Evolutionary conservation across 2,888 invertebrate genomes (phyloP).

Genomic region (Clunio marinus): DNA sequence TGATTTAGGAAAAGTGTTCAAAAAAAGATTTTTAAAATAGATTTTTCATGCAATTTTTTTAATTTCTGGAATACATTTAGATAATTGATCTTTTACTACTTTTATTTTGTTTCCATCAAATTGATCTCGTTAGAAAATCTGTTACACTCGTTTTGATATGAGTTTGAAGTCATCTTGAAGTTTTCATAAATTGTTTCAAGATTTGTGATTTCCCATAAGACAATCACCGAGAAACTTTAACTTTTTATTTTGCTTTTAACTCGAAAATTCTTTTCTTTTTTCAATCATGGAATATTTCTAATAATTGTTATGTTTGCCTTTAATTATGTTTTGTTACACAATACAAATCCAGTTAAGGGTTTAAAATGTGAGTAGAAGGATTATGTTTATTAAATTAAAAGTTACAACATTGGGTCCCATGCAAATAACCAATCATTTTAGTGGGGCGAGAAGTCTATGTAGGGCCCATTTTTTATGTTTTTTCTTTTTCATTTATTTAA

Average conservation of each 20-base stretch:
- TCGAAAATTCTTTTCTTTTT: background rate
- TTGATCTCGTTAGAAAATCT: too few relatives aligned
- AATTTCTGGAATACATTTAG: too few relatives aligned
- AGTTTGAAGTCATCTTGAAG: background rate
- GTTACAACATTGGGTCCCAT: constrained; percentile 46
- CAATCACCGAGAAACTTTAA: background rate
- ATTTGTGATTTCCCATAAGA: background rate
- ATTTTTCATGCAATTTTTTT: too few relatives aligned
- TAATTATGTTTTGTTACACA: constrained; percentile 21
- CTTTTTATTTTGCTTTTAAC: background rate
- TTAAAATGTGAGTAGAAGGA: background rate
- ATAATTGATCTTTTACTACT: too few relatives aligned
- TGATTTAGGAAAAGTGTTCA: too few relatives aligned
- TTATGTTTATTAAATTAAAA: constrained; percentile 9
- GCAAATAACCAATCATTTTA: constrained; percentile 55
- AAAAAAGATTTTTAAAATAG: too few relatives aligned
- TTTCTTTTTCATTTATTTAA: constrained; percentile 70
- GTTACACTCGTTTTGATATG: too few relatives aligned
- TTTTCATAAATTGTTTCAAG: background rate
- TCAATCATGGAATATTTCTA: background rate
- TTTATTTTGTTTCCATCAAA: too few relatives aligned
- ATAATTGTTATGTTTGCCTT: background rate
- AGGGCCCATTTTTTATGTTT: constrained; percentile 74
- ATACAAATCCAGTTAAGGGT: constrained; percentile 25
- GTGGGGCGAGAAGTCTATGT: constrained; percentile 80